Base-by-base conservation (phyloP, 2,888 invertebrate species). In the Elaeidobius kamerunicus region DNA sequence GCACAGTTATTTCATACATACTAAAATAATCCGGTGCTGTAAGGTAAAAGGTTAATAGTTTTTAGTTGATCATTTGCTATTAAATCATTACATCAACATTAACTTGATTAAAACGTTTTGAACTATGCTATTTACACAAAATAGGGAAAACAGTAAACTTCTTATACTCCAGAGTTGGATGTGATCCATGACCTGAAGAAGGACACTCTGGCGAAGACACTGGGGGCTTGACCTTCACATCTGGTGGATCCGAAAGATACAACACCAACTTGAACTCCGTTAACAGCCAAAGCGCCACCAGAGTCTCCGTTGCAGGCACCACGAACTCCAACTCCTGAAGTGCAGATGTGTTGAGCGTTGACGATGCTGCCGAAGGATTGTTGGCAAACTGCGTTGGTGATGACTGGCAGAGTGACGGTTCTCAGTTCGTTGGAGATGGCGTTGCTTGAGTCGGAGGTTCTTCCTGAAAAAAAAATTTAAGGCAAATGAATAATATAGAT, bases 301-400 rank as follows among this genome's bases (percentile, higher is more conserved):
- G 40, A 41, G 20, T 50, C 50, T 2, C 50, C 50, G 23, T 43
- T 43, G 27, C 50, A 50, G 1, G 41, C 50, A 30, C 50, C 48
- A 30, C 14, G 3, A 2, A n/a, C 34, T 2, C 45, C 50, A 11
- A 18, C 34, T 15, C 77, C 78, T 15, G 68, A 67, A 23, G 75
- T 73, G 58, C 78, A 79, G 3, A 79, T 57, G 57, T 77, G 75
- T 45, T 72, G 73, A 4, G 62, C 63, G 12, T 72, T 69, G 28
- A 78, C 66, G 0, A 63, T 45, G 1, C 73, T 63, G 1, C 67
- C 64, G 59, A 70, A 76, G 43, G 66, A 68, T 1, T 56, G 62
- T 60, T 75, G 74, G 59, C 79, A 79, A 1, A 62, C 67, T 0
- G 58, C 43, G 51, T 77, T 77, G 2, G 66, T 67, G 43, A 78